These are phyloP conservation scores for Eristalis pertinax DNA, from an alignment of 2,888 invertebrate genomes.

Conservation along the genomic window DNA sequence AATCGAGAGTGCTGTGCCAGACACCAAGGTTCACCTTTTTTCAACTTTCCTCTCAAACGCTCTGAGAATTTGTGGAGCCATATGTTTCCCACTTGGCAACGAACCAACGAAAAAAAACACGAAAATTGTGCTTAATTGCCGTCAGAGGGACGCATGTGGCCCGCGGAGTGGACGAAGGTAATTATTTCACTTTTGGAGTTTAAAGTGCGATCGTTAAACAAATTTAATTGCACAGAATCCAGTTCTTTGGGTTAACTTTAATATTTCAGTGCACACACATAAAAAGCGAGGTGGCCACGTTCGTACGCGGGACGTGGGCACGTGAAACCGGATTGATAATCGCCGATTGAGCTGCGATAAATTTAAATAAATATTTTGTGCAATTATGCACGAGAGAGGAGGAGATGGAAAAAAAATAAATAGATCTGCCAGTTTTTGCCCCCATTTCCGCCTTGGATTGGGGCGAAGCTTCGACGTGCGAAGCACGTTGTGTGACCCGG, in stretches of 20 bases:
- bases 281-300: not conserved
- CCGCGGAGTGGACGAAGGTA: not conserved
- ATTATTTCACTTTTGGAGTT: constrained; percentile 29
- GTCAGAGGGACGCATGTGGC: constrained; percentile 3
- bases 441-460: constrained; percentile 24
- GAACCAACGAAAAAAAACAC: not conserved
- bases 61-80: constrained; percentile 1
- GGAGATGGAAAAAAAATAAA: not conserved
- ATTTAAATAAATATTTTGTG: constrained; percentile 36
- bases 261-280: constrained; percentile 14
- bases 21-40: constrained; percentile 23
- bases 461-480: not conserved
- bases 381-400: constrained; percentile 29
- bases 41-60: not conserved
- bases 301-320: not conserved
- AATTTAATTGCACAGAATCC: constrained; percentile 39
- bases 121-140: constrained; percentile 4
- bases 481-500: not conserved
- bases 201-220: constrained; percentile 31
- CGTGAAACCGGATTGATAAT: constrained; percentile 38
- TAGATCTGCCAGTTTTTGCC: constrained; percentile 10
- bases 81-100: not conserved
- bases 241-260: constrained; percentile 24
- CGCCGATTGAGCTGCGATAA: constrained; percentile 25
- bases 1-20: constrained; percentile 24